Conservation (phyloP, 2,113 vertebrate species). For the Rissa tridactyla region DNA sequence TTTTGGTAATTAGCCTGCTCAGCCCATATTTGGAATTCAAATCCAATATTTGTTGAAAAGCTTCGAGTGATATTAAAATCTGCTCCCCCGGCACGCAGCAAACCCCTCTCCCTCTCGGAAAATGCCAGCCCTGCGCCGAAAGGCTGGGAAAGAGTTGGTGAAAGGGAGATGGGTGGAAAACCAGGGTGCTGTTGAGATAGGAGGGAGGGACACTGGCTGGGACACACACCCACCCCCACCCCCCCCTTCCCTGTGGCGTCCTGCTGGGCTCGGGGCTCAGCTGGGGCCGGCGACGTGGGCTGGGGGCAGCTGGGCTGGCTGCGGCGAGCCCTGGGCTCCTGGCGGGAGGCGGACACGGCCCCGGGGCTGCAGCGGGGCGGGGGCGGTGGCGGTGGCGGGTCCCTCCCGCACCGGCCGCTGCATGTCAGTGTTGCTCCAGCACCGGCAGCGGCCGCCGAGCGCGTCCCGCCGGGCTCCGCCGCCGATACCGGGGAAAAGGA, state of each 20-base stretch:
- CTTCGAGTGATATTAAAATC: neutral
- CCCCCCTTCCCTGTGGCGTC: neutral
- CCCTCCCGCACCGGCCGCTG: constrained; percentile 34
- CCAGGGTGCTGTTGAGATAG: accelerated
- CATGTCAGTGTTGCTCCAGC: constrained; percentile 70
- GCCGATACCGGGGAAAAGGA: too few species aligned
- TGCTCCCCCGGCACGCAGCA: neutral
- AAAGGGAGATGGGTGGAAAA: neutral
- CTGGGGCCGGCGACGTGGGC: too few species aligned
- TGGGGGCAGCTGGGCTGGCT: neutral
- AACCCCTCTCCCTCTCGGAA: neutral
- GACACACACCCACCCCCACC: too few species aligned
- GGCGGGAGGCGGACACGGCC: neutral
- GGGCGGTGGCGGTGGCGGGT: neutral
- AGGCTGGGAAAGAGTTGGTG: neutral
- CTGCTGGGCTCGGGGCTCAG: neutral
- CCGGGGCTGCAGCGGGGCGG: neutral
- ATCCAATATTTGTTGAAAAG: constrained; percentile 16
- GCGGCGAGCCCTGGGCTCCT: neutral
- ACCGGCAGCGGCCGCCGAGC: neutral
- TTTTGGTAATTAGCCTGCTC: constrained; percentile 26
- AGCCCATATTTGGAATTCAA: constrained; percentile 10
- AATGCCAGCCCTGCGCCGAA: neutral
- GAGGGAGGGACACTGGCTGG: too few species aligned
- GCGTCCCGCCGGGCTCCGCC: neutral